Base-by-base conservation (phyloP, 2,113 vertebrate genomes). In the Nestor notabilis region DNA sequence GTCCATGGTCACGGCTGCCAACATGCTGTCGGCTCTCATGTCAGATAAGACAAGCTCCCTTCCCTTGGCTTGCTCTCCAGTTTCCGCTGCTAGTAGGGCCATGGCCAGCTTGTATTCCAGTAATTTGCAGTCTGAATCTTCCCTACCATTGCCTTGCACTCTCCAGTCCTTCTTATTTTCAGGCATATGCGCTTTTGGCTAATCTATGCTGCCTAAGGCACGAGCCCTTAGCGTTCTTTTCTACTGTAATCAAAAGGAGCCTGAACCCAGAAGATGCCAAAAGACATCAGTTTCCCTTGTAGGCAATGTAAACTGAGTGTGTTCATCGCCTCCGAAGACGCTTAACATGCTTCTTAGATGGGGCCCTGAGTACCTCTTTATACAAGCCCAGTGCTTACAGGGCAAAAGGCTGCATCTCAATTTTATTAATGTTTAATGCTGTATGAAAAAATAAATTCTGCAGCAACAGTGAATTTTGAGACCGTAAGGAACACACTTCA, bases 111-210 rank as follows among this genome's bases (percentile, higher is more conserved):
- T 78, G 20, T n/a, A 35, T 81, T 68, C 35, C 90, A 37, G 55
- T 52, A 71, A 78, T 25, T 33, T n/a, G 17, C 8, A 41, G 49
- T 43, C 69, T 79, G 61, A 82, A 87, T 87, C 69, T 92, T 89
- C 66, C 19, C 69, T 83, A 63, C 31, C 1, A 2, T 8, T 66
- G 83, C 39, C 29, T 75, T 79, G 52, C 41, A 16, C 27, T 92
- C 64, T 66, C 61, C 70, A 74, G 74, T 81, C 81, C 53, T 79
- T 82, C 87, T 93, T 91, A 74, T 84, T 93, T 96, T 87, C 49
- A 91, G 49, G 15, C 66, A 53, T 58, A 37, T 39, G 74, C 0
- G 7, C 49, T 91, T 82, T 92, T 87, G 89, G 80, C 81, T 72
- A 79, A 69, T 85, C 29, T 69, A 13, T 0, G 0, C 41, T 87